Evolutionary conservation across 1,140 invertebrate species (phyloP), one percentile per base, ranked within the genome.

Genomic region (Ips nitidus): DNA sequence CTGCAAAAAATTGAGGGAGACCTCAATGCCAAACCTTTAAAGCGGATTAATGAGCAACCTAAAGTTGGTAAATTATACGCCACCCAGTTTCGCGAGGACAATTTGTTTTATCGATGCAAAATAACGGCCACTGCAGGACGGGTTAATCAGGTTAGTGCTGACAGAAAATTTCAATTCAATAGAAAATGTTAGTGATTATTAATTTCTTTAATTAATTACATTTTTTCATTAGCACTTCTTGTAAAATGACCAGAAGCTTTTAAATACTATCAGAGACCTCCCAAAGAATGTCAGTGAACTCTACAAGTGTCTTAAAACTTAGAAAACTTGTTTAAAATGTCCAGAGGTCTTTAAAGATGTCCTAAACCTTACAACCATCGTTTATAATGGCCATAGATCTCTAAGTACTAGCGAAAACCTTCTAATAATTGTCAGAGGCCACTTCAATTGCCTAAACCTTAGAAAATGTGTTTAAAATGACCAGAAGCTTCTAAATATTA

Each of bases 91-190:
- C 60, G 69, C 41, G 75, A 73, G 72, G 60, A 80, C 70, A n/a
- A 75, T n/a, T 42, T 52, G 53, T 83, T 80, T 68, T 80, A 81
- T 66, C 77, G 84, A 39, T 83, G 79, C 2, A 45, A 80, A 37
- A 71, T 86, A 0, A 67, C 74, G 65, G 78, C 62, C 62, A 38
- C 65, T 52, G 57, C 43, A 39, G n/a, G 55, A 37, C 57, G 64
- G 58, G 47, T 52, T 53, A 65, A 67, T 45, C 71, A 75, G 45
- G 70, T 77, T 43, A 60, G 64, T 70, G 41, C 47, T 41, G 52
- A 59, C 43, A 52, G 4, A 47, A 47, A 47, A 47, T 5, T 47
- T 47, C n/a, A 4, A 47, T 47, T 43, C 56, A 47, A 22, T 22
- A 22, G 22, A 22, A 22, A 22, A 22, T 22, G 22, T 22, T 22